These are phyloP conservation scores for Sipha flava DNA, from an alignment of 1,140 invertebrate genomes.

Conservation along the genomic window DNA sequence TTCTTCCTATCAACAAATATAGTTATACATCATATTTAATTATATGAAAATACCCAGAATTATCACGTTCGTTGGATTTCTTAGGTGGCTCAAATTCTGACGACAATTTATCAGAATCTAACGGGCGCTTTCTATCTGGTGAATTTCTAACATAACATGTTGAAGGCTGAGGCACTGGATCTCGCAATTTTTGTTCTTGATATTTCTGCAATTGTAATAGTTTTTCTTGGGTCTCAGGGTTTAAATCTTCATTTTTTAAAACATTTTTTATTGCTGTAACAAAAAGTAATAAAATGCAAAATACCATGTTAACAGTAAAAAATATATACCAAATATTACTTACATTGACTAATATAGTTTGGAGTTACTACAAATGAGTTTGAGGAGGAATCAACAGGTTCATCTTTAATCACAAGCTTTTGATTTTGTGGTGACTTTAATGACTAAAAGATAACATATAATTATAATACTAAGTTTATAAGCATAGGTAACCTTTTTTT, in stretches of 20 bases:
- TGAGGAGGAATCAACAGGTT: not conserved
- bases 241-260: constrained; percentile 74
- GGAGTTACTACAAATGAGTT: constrained; percentile 7
- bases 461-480: not conserved
- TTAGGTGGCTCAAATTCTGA: not conserved
- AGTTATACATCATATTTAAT: too few relatives aligned
- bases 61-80: not conserved
- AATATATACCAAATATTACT: not conserved
- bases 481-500: not conserved
- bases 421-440: not conserved
- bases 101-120: not conserved
- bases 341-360: constrained; percentile 20
- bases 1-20: too few relatives aligned
- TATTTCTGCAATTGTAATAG: constrained; percentile 77
- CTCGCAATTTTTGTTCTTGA: constrained; percentile 64
- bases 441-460: not conserved
- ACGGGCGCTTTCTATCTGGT: not conserved
- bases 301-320: not conserved
- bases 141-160: too few relatives aligned
- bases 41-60: not conserved
- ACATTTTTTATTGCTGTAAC: constrained; percentile 69
- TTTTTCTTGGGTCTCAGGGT: constrained; percentile 89
- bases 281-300: constrained; percentile 34
- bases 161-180: not conserved
- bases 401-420: not conserved